Evolutionary conservation across 2,113 vertebrate species (phyloP).

Genomic region (Ciconia maguari): DNA sequence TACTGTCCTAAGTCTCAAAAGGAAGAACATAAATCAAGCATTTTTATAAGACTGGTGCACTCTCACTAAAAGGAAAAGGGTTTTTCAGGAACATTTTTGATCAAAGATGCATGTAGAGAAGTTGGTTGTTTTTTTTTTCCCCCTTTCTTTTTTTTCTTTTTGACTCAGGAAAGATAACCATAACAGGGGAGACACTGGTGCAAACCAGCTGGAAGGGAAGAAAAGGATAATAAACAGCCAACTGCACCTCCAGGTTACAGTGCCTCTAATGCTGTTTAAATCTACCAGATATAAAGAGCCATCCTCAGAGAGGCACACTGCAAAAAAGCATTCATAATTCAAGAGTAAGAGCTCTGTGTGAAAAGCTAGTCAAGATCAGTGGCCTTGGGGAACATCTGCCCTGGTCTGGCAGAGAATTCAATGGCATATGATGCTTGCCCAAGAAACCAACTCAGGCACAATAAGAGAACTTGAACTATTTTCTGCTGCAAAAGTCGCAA

Average conservation of each 20-base stretch:
- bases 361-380: background rate
- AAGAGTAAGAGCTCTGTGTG: background rate
- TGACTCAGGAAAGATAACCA: rapidly evolving
- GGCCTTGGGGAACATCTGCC: rapidly evolving
- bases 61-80: background rate
- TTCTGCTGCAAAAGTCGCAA: background rate
- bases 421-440: background rate
- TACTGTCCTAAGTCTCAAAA: background rate
- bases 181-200: background rate
- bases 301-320: background rate
- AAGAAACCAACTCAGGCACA: background rate
- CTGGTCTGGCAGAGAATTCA: background rate
- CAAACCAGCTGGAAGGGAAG: background rate
- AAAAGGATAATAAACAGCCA: background rate
- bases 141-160: too few species aligned
- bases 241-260: background rate
- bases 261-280: background rate
- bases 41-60: background rate
- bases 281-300: background rate
- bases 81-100: background rate
- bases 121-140: background rate
- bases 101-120: background rate
- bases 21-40: background rate
- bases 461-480: background rate
- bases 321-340: background rate